These are phyloP conservation scores for Griposia aprilina DNA, from an alignment of 2,888 invertebrate species.

Conservation along the genomic window DNA sequence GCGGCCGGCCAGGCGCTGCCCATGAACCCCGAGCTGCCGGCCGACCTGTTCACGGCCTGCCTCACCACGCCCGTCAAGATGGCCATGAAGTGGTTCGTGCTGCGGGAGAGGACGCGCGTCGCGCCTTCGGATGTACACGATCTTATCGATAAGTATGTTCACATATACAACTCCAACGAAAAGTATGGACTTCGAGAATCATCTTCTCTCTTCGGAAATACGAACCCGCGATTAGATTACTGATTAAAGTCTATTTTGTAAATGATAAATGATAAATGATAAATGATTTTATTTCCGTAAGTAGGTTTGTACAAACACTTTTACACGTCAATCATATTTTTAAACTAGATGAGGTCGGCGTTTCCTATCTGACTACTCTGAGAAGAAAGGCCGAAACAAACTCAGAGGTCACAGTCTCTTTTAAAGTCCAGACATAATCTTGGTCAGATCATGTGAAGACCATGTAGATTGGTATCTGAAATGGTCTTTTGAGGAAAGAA, in stretches of 20 bases:
- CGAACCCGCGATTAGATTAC: background rate
- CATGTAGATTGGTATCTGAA: too few relatives aligned
- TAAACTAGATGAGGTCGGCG: too few relatives aligned
- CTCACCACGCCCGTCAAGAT: constrained; percentile 99
- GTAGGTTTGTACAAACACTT: too few relatives aligned
- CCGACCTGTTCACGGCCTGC: constrained; percentile 99
- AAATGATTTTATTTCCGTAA: too few relatives aligned
- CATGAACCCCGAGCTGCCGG: constrained; percentile 99
- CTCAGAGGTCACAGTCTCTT: too few relatives aligned
- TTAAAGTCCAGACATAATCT: too few relatives aligned
- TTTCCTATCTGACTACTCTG: too few relatives aligned
- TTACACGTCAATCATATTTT: too few relatives aligned
- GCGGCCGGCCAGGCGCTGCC: constrained; percentile 98
- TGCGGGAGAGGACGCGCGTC: constrained; percentile 94
- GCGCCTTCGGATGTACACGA: constrained; percentile 96
- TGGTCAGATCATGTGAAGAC: too few relatives aligned
- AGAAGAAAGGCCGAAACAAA: too few relatives aligned
- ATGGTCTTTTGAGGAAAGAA: too few relatives aligned
- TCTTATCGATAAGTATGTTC: constrained; percentile 96
- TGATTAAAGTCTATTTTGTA: background rate
- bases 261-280: too few relatives aligned
- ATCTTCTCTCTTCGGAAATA: background rate
- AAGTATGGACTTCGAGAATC: background rate
- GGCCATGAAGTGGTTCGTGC: constrained; percentile 98
- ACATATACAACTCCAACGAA: background rate